Conservation (phyloP, 1,140 invertebrate species). For the Drosophila serrata region DNA sequence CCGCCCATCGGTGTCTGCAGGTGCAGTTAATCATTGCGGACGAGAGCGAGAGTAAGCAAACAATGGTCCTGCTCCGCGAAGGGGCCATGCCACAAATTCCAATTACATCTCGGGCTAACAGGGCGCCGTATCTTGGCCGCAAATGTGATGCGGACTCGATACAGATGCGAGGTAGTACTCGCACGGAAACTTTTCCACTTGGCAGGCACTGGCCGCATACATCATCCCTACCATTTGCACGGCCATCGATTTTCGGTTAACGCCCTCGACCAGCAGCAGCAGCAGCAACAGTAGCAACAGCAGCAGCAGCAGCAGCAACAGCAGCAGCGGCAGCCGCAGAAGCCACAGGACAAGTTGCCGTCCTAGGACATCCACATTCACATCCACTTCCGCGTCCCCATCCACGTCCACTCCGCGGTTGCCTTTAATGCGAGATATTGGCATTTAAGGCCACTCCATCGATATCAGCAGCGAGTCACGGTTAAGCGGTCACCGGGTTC, state of each 20-base stretch:
- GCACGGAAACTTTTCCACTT: conserved; percentile 68
- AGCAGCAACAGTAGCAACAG: conserved; percentile 22
- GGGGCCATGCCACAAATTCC: conserved; percentile 66
- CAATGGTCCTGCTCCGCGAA: conserved; percentile 47
- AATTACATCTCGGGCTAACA: conserved; percentile 68
- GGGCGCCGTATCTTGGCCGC: conserved; percentile 30
- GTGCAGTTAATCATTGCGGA: conserved; percentile 81
- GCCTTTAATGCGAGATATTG: conserved; percentile 61
- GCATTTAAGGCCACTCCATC: conserved; percentile 57
- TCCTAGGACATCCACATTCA: conserved; percentile 38
- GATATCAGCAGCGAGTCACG: conserved; percentile 51
- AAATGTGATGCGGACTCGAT: conserved; percentile 36
- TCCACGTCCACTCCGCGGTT: conserved; percentile 32
- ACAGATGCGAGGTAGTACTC: conserved; percentile 40
- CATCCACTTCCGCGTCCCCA: conserved; percentile 8
- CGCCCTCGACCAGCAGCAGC: conserved; percentile 46
- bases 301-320: conserved; percentile 14
- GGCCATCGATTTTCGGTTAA: conserved; percentile 81
- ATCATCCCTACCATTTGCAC: conserved; percentile 84
- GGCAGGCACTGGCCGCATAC: conserved; percentile 69
- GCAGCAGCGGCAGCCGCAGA: conserved; percentile 24
- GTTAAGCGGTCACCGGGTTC: conserved; percentile 52
- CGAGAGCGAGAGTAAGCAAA: conserved; percentile 77
- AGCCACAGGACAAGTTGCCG: conserved; percentile 56
- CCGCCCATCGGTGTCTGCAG: conserved; percentile 43